A percentile compares a stretch with the other conserved stretches of the same genome.
These are phyloP conservation scores for Holothuria leucospilota DNA, from an alignment of 53 echinoderm and acorn worm species.

Conservation along the genomic window DNA sequence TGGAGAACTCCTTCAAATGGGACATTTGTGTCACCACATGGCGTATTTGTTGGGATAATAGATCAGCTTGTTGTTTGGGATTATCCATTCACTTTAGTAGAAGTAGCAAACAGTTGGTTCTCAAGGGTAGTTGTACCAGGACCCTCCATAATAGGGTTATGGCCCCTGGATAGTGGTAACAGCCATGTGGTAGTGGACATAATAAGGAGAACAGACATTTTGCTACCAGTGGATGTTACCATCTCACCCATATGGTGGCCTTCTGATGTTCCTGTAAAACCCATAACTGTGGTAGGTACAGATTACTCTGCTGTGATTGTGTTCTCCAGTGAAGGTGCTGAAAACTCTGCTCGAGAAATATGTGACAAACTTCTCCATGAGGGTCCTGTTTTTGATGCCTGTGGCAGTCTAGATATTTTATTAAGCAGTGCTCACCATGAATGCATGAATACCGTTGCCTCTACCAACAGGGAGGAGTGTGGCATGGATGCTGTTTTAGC, in stretches of 20 bases:
- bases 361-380: conserved; percentile 66
- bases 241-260: conserved; percentile 70
- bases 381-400: conserved; percentile 60
- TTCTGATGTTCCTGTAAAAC: conserved; percentile 65
- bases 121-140: conserved; percentile 49
- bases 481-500: conserved; percentile 72
- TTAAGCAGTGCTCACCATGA: conserved; percentile 76
- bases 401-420: conserved; percentile 55
- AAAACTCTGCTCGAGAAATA: conserved; percentile 54
- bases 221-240: conserved; percentile 59
- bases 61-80: conserved; percentile 58
- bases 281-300: background rate
- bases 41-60: conserved; percentile 35
- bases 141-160: conserved; percentile 58
- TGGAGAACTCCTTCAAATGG: conserved; percentile 80
- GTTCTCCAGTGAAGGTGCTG: conserved; percentile 53
- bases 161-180: conserved; percentile 74
- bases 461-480: conserved; percentile 43
- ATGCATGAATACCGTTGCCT: conserved; percentile 65
- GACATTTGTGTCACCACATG: conserved; percentile 31
- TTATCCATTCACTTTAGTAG: conserved; percentile 62
- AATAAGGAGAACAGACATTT: conserved; percentile 52
- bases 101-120: conserved; percentile 74
- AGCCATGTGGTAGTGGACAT: conserved; percentile 65
- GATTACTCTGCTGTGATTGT: conserved; percentile 53